These are phyloP conservation scores for Platichthys stellatus DNA, from an alignment of 2,113 vertebrate genomes.

Conservation along the genomic window DNA sequence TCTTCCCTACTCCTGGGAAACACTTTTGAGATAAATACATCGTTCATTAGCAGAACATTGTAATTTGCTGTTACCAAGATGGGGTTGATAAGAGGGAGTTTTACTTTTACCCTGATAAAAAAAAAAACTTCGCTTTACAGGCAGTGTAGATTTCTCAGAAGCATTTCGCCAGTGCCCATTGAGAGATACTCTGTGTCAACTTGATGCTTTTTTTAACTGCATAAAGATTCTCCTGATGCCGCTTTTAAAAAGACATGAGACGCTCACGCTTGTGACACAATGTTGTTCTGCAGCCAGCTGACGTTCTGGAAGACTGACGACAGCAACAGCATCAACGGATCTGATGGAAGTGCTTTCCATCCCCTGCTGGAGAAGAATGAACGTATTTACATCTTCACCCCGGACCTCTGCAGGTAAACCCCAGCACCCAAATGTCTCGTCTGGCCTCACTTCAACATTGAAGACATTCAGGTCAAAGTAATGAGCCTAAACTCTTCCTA, in stretches of 20 bases:
- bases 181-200: background rate
- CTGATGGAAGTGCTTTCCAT: conserved; percentile 94
- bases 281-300: conserved; percentile 73
- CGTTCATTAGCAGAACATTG: conserved; percentile 44
- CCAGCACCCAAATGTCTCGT: background rate
- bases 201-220: too few species aligned
- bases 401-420: conserved; percentile 94
- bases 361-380: conserved; percentile 88
- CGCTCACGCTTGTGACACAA: background rate
- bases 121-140: background rate
- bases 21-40: conserved; percentile 37
- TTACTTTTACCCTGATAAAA: background rate
- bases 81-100: background rate
- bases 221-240: background rate
- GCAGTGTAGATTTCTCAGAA: background rate
- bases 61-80: conserved; percentile 35
- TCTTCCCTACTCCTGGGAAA: background rate
- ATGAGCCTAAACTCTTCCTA: background rate
- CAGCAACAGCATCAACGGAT: conserved; percentile 95
- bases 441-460: background rate
- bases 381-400: conserved; percentile 88
- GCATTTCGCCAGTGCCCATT: background rate
- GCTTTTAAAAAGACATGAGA: background rate
- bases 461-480: background rate
- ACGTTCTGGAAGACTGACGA: conserved; percentile 87